These are phyloP conservation scores for Galaxea fascicularis DNA, from an alignment of 92 coral and sea anemone species.

Conservation along the genomic window DNA sequence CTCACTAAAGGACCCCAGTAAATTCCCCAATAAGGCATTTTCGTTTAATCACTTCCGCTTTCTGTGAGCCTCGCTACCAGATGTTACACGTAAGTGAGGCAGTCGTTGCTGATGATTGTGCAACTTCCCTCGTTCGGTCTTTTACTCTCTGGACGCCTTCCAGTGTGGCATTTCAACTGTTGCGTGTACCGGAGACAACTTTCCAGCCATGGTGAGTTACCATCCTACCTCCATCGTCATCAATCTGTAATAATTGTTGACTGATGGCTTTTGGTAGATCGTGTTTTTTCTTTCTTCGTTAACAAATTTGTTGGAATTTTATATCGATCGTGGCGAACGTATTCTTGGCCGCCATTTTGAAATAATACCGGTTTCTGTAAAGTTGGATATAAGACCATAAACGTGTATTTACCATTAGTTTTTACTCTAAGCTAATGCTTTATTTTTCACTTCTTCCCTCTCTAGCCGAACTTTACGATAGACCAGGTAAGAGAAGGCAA, in stretches of 20 bases:
- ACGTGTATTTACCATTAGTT: background rate
- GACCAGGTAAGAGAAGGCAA: slow-evolving; percentile 85
- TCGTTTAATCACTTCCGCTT: too few species aligned
- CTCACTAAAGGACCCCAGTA: too few species aligned
- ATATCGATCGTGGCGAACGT: background rate
- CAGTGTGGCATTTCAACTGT: slow-evolving; percentile 41
- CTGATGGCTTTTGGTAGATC: background rate
- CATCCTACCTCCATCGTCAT: slow-evolving; percentile 87
- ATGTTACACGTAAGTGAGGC: slow-evolving; percentile 65
- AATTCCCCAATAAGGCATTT: too few species aligned
- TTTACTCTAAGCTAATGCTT: background rate
- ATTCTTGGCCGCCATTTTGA: slow-evolving; percentile 19
- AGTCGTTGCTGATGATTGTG: slow-evolving; percentile 74
- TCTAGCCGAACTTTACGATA: slow-evolving; percentile 95
- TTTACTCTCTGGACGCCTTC: slow-evolving; percentile 80
- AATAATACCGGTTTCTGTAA: background rate
- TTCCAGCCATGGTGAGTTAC: slow-evolving; percentile 90
- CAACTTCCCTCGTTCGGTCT: slow-evolving; percentile 64
- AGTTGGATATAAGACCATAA: background rate
- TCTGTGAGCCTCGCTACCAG: background rate
- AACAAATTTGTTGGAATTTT: background rate
- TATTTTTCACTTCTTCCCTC: slow-evolving; percentile 17
- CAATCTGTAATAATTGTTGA: slow-evolving; percentile 49
- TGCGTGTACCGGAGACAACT: slow-evolving; percentile 61
- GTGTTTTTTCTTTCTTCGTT: background rate